Conservation (phyloP, 2,113 vertebrate genomes). For the Grantiella picta region DNA sequence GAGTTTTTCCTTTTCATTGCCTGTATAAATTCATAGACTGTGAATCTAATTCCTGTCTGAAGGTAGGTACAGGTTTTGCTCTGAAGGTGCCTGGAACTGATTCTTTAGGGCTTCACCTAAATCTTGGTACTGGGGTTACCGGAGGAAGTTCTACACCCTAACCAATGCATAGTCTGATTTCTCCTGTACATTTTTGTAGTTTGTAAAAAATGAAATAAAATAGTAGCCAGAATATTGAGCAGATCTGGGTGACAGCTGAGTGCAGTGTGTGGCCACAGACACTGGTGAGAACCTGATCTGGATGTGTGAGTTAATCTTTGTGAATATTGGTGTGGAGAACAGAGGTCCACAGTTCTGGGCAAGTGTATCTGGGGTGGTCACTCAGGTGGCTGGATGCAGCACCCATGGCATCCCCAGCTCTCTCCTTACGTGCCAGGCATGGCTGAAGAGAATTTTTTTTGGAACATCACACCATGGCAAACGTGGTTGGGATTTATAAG, state of each 20-base stretch:
- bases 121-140: neutral
- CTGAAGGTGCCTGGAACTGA: neutral
- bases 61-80: neutral
- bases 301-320: neutral
- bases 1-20: neutral
- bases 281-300: neutral
- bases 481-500: neutral
- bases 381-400: neutral
- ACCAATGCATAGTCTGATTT: neutral
- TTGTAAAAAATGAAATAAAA: neutral
- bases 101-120: neutral
- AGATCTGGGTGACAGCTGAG: neutral
- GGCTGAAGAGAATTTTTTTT: neutral
- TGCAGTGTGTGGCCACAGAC: neutral
- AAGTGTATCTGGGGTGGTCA: neutral
- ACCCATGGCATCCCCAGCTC: neutral
- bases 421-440: neutral
- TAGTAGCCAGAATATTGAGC: neutral
- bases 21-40: conserved; percentile 6
- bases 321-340: neutral
- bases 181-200: neutral
- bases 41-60: neutral
- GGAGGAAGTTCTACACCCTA: neutral
- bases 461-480: neutral
- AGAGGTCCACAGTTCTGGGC: neutral